Percentiles rank a stretch among this genome's conserved stretches.
Conservation (phyloP, 2,888 invertebrate genomes). For the Cistogaster globosa region DNA sequence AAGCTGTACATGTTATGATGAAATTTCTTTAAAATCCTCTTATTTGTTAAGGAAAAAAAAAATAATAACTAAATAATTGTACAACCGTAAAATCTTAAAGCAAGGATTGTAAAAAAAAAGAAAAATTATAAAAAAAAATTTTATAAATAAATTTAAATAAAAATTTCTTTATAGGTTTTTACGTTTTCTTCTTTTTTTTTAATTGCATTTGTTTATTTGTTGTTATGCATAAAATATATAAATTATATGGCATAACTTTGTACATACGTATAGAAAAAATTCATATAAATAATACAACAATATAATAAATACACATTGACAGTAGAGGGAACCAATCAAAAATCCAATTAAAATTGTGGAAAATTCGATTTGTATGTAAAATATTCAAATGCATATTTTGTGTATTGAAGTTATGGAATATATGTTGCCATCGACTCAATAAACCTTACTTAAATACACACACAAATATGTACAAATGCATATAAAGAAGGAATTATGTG, state of each 20-base stretch:
- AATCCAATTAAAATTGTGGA: conserved; percentile 82
- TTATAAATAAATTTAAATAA: conserved; percentile 30
- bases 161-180: conserved; percentile 37
- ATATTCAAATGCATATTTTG: conserved; percentile 74
- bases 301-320: conserved; percentile 70
- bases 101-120: conserved; percentile 28
- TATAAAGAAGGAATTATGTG: conserved; percentile 10
- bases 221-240: conserved; percentile 64
- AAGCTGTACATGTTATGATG: not conserved
- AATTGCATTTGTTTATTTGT: conserved; percentile 45
- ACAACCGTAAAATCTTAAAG: conserved; percentile 66
- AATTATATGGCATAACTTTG: conserved; percentile 36
- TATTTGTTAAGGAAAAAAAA: conserved; percentile 39
- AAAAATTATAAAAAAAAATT: not conserved
- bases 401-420: conserved; percentile 56
- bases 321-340: conserved; percentile 80
- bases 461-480: not conserved
- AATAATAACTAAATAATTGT: conserved; percentile 66
- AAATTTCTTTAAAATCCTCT: conserved; percentile 34
- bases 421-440: conserved; percentile 43
- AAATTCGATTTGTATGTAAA: conserved; percentile 83
- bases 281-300: conserved; percentile 63
- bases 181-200: not conserved
- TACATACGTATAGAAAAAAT: conserved; percentile 22
- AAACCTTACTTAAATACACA: conserved; percentile 38